These are phyloP conservation scores for Rhyacophila evoluta DNA, from an alignment of 2,888 invertebrate genomes.

Conservation along the genomic window DNA sequence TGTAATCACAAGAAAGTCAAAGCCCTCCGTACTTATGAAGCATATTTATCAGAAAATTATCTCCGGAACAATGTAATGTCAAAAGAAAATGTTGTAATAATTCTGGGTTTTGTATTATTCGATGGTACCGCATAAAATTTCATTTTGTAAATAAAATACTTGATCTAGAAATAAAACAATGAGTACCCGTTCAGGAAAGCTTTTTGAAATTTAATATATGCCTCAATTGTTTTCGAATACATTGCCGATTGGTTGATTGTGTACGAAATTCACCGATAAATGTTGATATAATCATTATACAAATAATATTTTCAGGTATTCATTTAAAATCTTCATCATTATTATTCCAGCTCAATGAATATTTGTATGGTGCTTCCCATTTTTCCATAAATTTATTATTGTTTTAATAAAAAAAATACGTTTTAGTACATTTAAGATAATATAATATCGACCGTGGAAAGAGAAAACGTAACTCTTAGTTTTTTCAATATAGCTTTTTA, in stretches of 20 bases:
- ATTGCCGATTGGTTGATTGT: not conserved
- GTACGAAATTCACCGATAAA: no score
- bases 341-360: no score
- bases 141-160: not conserved
- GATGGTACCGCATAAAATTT: not conserved
- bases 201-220: not conserved
- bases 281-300: no score
- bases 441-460: no score
- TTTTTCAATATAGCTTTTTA: no score
- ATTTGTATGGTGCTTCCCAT: no score
- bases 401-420: no score
- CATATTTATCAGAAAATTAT: not conserved
- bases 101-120: not conserved
- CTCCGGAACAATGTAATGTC: not conserved
- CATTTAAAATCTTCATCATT: no score
- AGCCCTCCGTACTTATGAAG: not conserved
- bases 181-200: not conserved
- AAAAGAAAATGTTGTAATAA: not conserved
- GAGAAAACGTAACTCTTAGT: no score
- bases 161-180: not conserved
- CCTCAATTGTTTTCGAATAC: not conserved
- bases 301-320: no score
- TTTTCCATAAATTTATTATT: no score
- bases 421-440: no score
- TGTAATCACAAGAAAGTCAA: not conserved